phyloP scores from a whole-genome alignment of 92 coral and sea anemone species.

The Siderastrea siderea region DNA sequence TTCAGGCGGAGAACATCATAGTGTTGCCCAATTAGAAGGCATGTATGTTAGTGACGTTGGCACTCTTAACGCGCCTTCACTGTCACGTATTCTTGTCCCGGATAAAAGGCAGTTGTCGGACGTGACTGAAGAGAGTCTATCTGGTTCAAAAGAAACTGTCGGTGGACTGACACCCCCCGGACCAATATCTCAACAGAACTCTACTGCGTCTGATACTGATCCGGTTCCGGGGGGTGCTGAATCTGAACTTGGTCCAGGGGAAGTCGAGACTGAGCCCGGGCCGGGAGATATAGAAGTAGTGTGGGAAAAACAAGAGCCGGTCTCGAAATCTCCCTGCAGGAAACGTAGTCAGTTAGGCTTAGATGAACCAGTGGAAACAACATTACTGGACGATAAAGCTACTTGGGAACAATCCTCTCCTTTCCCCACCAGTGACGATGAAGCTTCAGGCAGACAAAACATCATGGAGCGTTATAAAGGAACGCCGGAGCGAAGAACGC shows the following conservation, averaged over 20 bases:
- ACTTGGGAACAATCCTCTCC: background rate
- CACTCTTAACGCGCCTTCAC: constrained; percentile 38
- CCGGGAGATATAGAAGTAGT: constrained; percentile 16
- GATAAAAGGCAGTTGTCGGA: constrained; percentile 88
- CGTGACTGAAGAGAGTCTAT: constrained; percentile 87
- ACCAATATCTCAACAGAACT: constrained; percentile 51
- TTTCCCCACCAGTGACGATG: background rate
- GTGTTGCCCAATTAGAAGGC: constrained; percentile 23
- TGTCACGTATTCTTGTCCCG: constrained; percentile 63
- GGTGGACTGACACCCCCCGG: constrained; percentile 51
- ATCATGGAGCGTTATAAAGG: constrained; percentile 9
- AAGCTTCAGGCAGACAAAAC: background rate
- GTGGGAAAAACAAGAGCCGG: constrained; percentile 37
- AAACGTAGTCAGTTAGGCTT: constrained; percentile 18
- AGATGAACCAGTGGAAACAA: constrained; percentile 1
- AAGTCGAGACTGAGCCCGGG: background rate
- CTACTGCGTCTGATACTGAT: constrained; percentile 49
- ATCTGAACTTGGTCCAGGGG: constrained; percentile 15
- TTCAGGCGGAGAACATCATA: constrained; percentile 32
- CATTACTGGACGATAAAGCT: constrained; percentile 9
- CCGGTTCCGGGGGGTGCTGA: constrained; percentile 27
- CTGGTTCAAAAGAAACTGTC: constrained; percentile 44
- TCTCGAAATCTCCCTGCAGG: constrained; percentile 7
- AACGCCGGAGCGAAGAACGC: constrained; percentile 12
- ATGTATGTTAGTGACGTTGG: constrained; percentile 44